Percentiles rank a stretch among this genome's conserved stretches.
Conservation (phyloP, 2,113 vertebrate species). For the Nyctibius bracteatus region DNA sequence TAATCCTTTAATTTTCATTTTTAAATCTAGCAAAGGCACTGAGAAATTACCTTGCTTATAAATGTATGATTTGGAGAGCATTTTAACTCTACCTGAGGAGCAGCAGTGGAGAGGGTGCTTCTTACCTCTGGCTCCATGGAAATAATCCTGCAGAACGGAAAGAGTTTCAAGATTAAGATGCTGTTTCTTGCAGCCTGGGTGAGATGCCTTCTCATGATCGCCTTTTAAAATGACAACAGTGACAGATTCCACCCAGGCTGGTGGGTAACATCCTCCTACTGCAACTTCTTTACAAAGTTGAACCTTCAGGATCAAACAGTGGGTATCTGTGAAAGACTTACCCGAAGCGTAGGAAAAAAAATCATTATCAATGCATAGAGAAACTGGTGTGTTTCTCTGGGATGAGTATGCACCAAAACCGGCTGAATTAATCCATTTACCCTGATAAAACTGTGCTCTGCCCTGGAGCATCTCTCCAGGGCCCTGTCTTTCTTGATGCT, state of each 20-base stretch:
- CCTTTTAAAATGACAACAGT: not conserved
- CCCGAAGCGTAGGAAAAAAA: not conserved
- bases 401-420: not conserved
- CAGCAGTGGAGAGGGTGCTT: not conserved
- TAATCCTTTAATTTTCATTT: slow-evolving; percentile 42
- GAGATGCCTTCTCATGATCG: not conserved
- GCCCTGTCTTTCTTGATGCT: not conserved
- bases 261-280: not conserved
- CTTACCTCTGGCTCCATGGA: not conserved
- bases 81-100: not conserved
- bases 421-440: not conserved
- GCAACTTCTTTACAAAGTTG: not conserved
- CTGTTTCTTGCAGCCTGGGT: not conserved
- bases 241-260: not conserved
- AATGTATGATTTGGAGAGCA: not conserved
- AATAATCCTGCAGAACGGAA: not conserved
- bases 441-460: not conserved
- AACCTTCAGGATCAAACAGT: not conserved
- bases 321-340: not conserved
- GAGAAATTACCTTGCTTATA: not conserved
- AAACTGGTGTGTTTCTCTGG: not conserved
- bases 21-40: not conserved
- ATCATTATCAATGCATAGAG: not conserved
- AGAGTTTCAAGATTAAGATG: not conserved
- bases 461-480: not conserved